phyloP scores from a whole-genome alignment of 2,113 vertebrate genomes.

The Tenrec ecaudatus region DNA sequence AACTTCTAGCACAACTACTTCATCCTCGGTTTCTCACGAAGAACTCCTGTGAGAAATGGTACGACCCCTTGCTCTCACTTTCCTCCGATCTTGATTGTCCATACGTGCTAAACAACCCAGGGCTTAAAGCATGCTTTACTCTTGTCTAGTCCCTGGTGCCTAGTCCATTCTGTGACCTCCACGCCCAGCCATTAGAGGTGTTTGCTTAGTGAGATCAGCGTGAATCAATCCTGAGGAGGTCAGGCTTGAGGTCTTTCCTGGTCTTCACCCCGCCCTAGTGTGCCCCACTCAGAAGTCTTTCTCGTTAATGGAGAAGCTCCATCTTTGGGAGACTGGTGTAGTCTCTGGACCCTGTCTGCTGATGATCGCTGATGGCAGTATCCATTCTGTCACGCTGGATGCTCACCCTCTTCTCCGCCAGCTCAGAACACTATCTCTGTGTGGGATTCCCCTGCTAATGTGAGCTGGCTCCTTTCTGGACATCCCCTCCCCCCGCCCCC shows the following conservation, averaged over 20 bases:
- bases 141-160: neutral
- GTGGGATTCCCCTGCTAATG: neutral
- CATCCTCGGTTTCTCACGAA: neutral
- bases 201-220: neutral
- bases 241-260: neutral
- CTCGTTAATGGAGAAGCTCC: constrained; percentile 17
- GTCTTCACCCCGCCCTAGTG: neutral
- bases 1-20: neutral
- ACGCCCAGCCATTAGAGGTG: neutral
- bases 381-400: neutral
- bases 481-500: neutral
- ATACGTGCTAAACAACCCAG: neutral
- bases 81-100: neutral
- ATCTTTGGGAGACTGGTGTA: neutral
- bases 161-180: neutral
- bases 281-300: neutral
- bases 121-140: neutral
- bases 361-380: neutral
- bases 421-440: neutral
- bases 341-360: neutral
- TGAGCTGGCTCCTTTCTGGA: constrained; percentile 55
- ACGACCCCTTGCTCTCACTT: neutral
- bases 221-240: neutral
- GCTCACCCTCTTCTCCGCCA: neutral
- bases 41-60: neutral